These are phyloP conservation scores for Metaphire vulgaris DNA, from an alignment of 1,140 invertebrate genomes.

Conservation along the genomic window DNA sequence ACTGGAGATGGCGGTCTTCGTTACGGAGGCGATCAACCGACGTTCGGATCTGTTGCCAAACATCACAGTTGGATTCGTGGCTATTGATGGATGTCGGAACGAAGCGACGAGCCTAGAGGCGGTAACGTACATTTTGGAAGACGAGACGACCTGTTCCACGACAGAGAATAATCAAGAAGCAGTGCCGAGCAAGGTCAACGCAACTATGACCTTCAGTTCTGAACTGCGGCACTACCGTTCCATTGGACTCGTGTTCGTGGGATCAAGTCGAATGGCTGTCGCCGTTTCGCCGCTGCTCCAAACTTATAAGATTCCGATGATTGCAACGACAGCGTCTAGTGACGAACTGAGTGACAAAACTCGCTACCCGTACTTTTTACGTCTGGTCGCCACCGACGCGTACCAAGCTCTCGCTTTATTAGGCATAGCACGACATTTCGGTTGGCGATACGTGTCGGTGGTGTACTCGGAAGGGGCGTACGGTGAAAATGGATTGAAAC, in stretches of 20 bases:
- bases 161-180: no score
- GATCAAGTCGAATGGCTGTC: conserved; percentile 58
- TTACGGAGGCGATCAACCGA: conserved; percentile 65
- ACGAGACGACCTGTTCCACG: conserved; percentile 54
- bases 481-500: conserved; percentile 61
- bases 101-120: conserved; percentile 70
- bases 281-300: conserved; percentile 59
- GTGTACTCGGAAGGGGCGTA: conserved; percentile 65
- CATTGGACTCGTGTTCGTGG: background rate
- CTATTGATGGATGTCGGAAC: conserved; percentile 67
- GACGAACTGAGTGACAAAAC: conserved; percentile 38
- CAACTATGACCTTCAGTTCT: no score
- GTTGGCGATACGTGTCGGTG: no score
- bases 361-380: conserved; percentile 42
- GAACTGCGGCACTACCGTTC: background rate
- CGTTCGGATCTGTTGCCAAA: conserved; percentile 56
- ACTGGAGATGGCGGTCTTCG: no score
- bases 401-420: conserved; percentile 64
- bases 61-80: conserved; percentile 62
- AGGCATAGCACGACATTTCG: conserved; percentile 58
- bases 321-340: background rate
- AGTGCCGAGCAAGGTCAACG: no score
- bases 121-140: no score
- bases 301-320: conserved; percentile 62
- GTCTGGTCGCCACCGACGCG: conserved; percentile 45